Evolutionary conservation across 2,113 vertebrate species (phyloP), one percentile per base, ranked within the genome.

Genomic region (Siphamia tubifer): DNA sequence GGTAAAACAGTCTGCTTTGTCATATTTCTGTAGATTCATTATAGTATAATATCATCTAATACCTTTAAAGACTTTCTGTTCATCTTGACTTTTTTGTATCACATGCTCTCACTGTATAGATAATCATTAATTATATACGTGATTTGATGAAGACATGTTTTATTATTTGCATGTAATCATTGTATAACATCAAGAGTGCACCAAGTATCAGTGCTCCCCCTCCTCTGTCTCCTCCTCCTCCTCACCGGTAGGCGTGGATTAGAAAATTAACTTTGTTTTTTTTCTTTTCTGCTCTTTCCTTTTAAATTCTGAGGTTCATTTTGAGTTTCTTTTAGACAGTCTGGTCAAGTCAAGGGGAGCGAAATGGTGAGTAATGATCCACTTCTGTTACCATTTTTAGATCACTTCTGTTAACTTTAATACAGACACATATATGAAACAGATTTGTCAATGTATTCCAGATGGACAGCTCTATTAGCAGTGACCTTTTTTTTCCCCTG

Each of bases 331-430:
- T 60, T 55, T 20, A 31, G 39, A 68, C 55, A 55, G 52, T 47
- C 36, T 44, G 43, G 38, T 60, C 35, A 68, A 39, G 36, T 54
- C 55, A 74, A 20, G 9, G 1, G 39, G 16, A 53, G 24, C 58
- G 84, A 69, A 38, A 92, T 92, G 90, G 90, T 92, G 61, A 89
- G 88, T 87, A 25, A 63, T 11, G 8, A 4, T 43, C 20, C 8
- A 63, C 5, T 48, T 5, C 8, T 45, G 7, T 51, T n/a, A 25
- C 47, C 4, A 13, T 31, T 31, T n/a, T 47, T 1, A 19, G 3
- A 25, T 42, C 0, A 3, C 2, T 53, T 40, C 1, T 35, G 4
- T 35, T 27, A 34, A 1, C 19, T 36, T 7, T 35, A 0, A 44
- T 6, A 7, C 5, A 36, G 4, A 44, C 2, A 2, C 13, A 11